Base-by-base conservation (phyloP, 1,140 invertebrate species). In the Drosophila obscura region DNA sequence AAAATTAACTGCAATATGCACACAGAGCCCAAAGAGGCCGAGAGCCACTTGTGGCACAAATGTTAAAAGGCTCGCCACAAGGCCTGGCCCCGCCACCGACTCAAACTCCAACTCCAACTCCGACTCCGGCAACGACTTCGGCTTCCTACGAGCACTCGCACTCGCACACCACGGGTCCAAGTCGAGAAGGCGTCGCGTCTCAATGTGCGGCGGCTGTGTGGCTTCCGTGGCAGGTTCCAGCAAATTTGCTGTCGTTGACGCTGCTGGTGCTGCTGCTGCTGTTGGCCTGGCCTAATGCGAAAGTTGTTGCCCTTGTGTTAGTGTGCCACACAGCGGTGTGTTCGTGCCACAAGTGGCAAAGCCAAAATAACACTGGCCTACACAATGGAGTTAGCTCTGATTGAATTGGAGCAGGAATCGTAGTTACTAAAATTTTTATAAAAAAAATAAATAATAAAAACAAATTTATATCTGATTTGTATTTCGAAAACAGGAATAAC, bases 241-340 rank as follows among this genome's bases (percentile, higher is more conserved):
- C 62, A 59, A 73, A 73, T 80, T 69, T 83, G 62, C 57, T 73
- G 68, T 60, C 26, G 19, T 55, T 62, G 67, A 28, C 56, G 71
- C 44, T 43, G 49, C 28, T 73, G 71, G 31, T 13, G 53, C 48
- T 71, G 66, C 55, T 68, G 64, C 39, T 46, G 65, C 48, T 73
- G 49, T 53, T 74, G 48, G 43, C 13, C 68, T 85, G 81, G 81
- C 77, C 81, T 85, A 85, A 90, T 85, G 79, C 85, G 87, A 90
- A 90, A 90, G 85, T 90, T 90, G 85, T 90, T 90, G 85, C 85
- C 85, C 85, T 90, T 90, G 85, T 90, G 64, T 87, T 87, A 64
- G 83, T 88, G 83, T 75, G 52, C 61, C 43, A 51, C 28, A 43
- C 35, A 35, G 35, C 63, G 55, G 41, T 58, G 58, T 85, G 74